Base-by-base conservation (phyloP, 1,140 invertebrate species). In the Steinernema khuongi region DNA sequence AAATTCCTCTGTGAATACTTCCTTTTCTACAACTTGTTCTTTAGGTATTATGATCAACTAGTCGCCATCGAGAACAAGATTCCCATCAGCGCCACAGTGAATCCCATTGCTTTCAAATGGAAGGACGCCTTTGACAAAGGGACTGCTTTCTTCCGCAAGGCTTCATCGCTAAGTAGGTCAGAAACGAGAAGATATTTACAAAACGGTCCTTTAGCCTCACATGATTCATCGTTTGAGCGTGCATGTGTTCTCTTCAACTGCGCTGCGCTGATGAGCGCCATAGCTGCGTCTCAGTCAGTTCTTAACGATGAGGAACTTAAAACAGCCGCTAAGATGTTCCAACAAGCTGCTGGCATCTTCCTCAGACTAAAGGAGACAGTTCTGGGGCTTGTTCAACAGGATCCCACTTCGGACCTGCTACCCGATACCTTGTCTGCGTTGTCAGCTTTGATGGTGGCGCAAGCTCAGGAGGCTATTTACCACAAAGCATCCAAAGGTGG, bases 41-140 rank as follows among this genome's bases (percentile, higher is more conserved):
- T 22, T 86, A 96, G 95, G 80, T 99, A 99, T 86, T 96, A 96
- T 89, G 96, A 99, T 88, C 94, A 98, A 86, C 87, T 99, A 17
- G 90, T 89, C 77, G 90, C 92, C 1, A 88, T 99, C 81, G 94
- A 98, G 88, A 89, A 89, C 31, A 99, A 99, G 88, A 91, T 99
- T 77, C 93, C 95, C 18, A 89, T 93, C 30, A 81, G 75, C 43
- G 76, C 83, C 0, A 80, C 79, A 11, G 67, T 79, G 29, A 85
- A 80, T 72, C 83, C 83, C 11, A 75, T 84, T 29, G 82, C 93
- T 31, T 99, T 99, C 83, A 99, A 98, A 86, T 99, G 96, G 96
- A 96, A 96, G 87, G 95, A 99, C 91, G 96, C 96, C 1, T 99
- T 99, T 87, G 94, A 97, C 85, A 94, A 93, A 84, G 93, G 93